Evolutionary conservation across 2,797 vertebrate genomes (phyloP), one percentile per base, ranked within the genome.

Genomic region (Artibeus lituratus): DNA sequence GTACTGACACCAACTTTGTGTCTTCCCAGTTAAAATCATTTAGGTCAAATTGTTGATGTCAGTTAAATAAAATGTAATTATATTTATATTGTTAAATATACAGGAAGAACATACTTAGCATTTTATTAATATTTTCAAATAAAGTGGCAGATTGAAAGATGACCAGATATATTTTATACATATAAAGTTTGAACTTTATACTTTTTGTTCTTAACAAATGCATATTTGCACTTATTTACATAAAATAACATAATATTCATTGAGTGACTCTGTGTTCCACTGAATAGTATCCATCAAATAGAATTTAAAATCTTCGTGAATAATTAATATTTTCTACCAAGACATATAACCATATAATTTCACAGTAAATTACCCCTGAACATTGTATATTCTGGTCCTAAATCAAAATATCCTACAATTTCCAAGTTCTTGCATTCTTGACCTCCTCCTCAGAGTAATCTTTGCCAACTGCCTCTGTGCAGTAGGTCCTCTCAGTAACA

Each of bases 51-150:
- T 80, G 26, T 0, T 74, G 22, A 74, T 37, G 2, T 70, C 24
- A 35, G n/a, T 83, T 62, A 94, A 90, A 32, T 87, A 51, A 42
- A 39, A 69, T 69, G 5, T 42, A 85, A 67, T 47, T 67, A 51
- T 24, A 49, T 3, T 53, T 86, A 82, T 14, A 15, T 35, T 90
- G 5, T 74, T 78, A 62, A 74, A 83, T 42, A 42, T 0, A 76
- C 29, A 78, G 15, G 21, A 80, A 80, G 87, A 90, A 37, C 29
- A 35, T 69, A 35, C 12, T 26, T 74, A 12, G 14, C 2, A 32
- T 82, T 49, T 81, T 26, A 87, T 78, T 59, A 78, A 22, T 76
- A 18, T 88, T 90, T 89, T 82, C n/a, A 53, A 57, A 37, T 69
- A 16, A 4, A 84, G 9, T 14, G 39, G 42, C 35, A 67, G 8